Evolutionary conservation across 2,888 invertebrate species (phyloP).

Genomic region (Nomada lathburiana): DNA sequence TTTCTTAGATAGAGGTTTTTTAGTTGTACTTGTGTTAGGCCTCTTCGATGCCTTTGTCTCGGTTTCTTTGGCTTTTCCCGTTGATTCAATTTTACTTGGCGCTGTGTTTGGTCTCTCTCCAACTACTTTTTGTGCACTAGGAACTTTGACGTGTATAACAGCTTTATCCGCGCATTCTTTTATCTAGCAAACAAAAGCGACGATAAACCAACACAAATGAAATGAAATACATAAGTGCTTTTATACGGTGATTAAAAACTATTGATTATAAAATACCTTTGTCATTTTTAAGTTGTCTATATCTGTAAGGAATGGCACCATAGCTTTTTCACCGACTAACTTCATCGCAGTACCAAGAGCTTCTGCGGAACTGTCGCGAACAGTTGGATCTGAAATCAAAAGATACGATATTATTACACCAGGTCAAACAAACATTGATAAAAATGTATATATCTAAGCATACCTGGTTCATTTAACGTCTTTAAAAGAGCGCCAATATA

Average conservation of each 20-base stretch:
- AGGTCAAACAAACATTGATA: neutral
- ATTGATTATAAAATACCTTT: conserved; percentile 86
- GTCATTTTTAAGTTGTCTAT: conserved; percentile 95
- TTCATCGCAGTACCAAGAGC: conserved; percentile 97
- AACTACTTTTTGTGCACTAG: conserved; percentile 87
- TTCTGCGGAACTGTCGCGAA: conserved; percentile 96
- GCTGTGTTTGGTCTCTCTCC: conserved; percentile 86
- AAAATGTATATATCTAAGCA: neutral
- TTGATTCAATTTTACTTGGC: conserved; percentile 84
- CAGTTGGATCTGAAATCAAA: conserved; percentile 90
- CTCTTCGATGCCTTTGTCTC: conserved; percentile 71
- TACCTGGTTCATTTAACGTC: conserved; percentile 91
- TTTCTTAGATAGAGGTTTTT: conserved; percentile 81
- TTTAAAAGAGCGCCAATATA: conserved; percentile 92
- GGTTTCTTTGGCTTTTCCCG: conserved; percentile 59
- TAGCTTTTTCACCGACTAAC: conserved; percentile 95
- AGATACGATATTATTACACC: neutral
- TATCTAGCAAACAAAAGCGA: conserved; percentile 85
- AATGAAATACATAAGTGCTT: neutral
- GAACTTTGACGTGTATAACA: conserved; percentile 91
- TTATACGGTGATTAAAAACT: neutral
- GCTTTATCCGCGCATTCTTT: conserved; percentile 98
- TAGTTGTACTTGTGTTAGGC: conserved; percentile 76
- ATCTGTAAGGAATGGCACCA: conserved; percentile 94
- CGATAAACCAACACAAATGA: conserved; percentile 3